A percentile compares a stretch with the other conserved stretches of the same genome.
Conservation (phyloP, 2,797 vertebrate species). For the Zalophus californianus region DNA sequence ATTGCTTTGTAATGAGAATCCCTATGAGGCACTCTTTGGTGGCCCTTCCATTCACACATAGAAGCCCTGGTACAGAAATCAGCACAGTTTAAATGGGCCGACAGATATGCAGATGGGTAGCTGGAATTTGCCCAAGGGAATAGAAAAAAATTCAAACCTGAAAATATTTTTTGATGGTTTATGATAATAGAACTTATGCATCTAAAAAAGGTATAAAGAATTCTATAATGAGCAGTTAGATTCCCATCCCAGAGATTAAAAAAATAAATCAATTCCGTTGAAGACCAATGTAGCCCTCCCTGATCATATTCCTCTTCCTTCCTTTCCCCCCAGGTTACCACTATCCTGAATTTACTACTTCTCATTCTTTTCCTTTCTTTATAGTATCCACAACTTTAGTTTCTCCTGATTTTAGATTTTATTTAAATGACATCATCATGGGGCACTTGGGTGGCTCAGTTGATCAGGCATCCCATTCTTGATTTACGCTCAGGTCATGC, state of each 20-base stretch:
- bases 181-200: neutral
- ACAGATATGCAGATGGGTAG: neutral
- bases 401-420: slow-evolving; percentile 36
- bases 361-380: slow-evolving; percentile 22
- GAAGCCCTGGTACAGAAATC: neutral
- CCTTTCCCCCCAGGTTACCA: neutral
- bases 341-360: neutral
- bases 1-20: neutral
- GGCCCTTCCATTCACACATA: neutral
- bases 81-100: neutral
- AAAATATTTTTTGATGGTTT: neutral
- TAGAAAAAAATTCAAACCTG: neutral
- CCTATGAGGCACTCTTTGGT: neutral
- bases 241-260: slow-evolving; percentile 18
- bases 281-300: neutral
- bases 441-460: neutral
- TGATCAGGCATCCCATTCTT: neutral
- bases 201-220: slow-evolving; percentile 36
- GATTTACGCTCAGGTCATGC: neutral
- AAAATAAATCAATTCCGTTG: neutral
- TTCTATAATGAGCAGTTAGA: neutral
- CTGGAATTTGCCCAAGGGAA: neutral
- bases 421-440: neutral
- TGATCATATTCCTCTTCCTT: neutral
- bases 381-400: neutral